phyloP scores from a whole-genome alignment of 30 jellyfish, hydroid and myxozoan genomes.

The Aurelia coerulea region DNA sequence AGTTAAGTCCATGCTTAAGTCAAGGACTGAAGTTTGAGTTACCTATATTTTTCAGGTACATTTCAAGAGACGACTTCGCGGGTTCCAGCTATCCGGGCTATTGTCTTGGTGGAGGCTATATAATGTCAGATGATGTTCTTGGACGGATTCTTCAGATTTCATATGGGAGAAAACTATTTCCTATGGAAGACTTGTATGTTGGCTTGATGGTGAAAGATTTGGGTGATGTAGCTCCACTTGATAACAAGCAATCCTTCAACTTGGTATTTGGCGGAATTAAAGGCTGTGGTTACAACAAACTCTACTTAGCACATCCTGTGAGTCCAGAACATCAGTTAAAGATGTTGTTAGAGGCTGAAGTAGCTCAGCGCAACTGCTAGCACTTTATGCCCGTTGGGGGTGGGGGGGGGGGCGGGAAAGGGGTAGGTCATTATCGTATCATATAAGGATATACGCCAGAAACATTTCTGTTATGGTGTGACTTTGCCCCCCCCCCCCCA shows the following conservation, averaged over 20 bases:
- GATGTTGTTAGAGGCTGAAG: constrained; percentile 45
- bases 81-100: constrained; percentile 80
- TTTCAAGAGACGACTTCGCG: constrained; percentile 68
- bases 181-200: constrained; percentile 92
- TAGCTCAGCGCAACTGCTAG: constrained; percentile 36
- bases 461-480: no score
- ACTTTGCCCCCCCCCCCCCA: no score
- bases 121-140: constrained; percentile 88
- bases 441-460: no score
- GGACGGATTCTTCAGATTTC: constrained; percentile 51
- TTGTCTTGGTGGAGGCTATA: constrained; percentile 96
- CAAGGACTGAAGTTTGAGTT: no score
- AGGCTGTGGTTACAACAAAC: constrained; percentile 56
- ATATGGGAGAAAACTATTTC: constrained; percentile 71
- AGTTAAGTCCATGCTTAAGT: no score
- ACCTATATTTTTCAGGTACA: constrained; percentile 51
- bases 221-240: constrained; percentile 62
- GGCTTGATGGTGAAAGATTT: constrained; percentile 75
- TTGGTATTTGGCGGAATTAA: constrained; percentile 65
- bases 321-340: constrained; percentile 57
- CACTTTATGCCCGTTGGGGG: not conserved
- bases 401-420: no score
- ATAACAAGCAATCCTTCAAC: constrained; percentile 62
- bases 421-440: no score
- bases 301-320: constrained; percentile 83